phyloP scores from a whole-genome alignment of 2,113 vertebrate genomes.

The Dasypus novemcinctus region DNA sequence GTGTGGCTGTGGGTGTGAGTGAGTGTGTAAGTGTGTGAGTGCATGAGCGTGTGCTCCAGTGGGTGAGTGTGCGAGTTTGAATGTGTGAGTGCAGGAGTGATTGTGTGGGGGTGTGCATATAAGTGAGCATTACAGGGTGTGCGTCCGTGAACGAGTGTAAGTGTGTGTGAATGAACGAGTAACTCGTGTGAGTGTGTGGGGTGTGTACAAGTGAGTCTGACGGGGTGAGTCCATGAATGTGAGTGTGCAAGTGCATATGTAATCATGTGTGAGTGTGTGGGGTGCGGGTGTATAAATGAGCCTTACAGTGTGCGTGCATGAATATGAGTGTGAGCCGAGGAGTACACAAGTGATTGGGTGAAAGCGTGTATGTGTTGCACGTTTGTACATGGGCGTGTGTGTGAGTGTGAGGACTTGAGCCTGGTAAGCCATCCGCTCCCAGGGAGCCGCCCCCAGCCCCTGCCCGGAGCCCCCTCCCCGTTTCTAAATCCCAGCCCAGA shows the following conservation, averaged over 20 bases:
- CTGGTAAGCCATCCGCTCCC: too few species aligned
- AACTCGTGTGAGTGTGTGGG: background rate
- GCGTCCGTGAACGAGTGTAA: background rate
- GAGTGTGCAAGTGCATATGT: too few species aligned
- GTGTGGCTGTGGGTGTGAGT: background rate
- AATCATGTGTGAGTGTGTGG: too few species aligned
- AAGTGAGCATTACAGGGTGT: too few species aligned
- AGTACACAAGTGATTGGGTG: background rate
- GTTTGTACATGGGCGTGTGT: background rate
- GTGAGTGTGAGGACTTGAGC: rapidly evolving
- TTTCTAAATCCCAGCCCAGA: background rate
- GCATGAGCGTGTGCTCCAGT: background rate
- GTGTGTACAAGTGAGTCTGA: background rate
- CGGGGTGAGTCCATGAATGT: background rate
- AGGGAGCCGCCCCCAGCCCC: background rate
- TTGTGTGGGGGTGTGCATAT: background rate
- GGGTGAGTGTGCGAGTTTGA: too few species aligned
- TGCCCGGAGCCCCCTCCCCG: background rate
- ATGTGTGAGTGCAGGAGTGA: background rate
- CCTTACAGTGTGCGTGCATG: too few species aligned
- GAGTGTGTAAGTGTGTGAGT: too few species aligned
- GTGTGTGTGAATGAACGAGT: too few species aligned
- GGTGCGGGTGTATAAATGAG: too few species aligned
- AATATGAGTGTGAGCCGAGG: background rate
- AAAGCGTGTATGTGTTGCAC: background rate